Base-by-base conservation (phyloP, 2,113 vertebrate genomes). In the Paedocypris sp. region DNA sequence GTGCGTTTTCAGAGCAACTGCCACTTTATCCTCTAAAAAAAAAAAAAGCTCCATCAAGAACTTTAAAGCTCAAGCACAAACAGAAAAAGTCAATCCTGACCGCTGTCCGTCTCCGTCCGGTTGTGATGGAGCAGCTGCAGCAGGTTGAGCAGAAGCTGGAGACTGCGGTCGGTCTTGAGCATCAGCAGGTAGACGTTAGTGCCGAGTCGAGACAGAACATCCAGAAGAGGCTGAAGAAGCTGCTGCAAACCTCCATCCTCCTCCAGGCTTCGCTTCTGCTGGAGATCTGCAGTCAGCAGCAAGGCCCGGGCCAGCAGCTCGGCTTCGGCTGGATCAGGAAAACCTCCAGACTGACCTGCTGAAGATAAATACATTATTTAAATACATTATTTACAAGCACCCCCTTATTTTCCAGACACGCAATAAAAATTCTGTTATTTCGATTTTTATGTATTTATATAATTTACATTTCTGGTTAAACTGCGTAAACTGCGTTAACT, bases 141-240 rank as follows among this genome's bases (percentile, higher is more conserved):
- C 68, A 97, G 76, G 60, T 76, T 79, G 67, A 93, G 71, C 70
- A 91, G 60, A 38, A 97, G 73, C 84, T 97, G 92, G 61, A 97
- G 85, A 80, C 90, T 88, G 82, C 87, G 87, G 81, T 98, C 91
- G 2, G 86, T 74, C 85, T 90, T 95, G 42, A 79, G 75, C 64
- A 86, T 64, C 38, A 91, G 87, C 76, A 94, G 73, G 82, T 98
- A 97, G 62, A 87, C 85, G 54, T 89, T 92, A 69, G 89, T 88
- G 69, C 86, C 80, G 54, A 96, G 76, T 81, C 87, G 87, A 76
- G 77, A 78, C 60, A 98, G 82, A 29, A 87, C 82, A 66, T 91
- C 90, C 81, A 92, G 77, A 52, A 97, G 84, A 20, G 92, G 92
- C 62, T 80, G 80, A 53, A 97, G 74, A 60, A 95, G 78, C 32